Evolutionary conservation across 1,140 invertebrate species (phyloP), one percentile per base, ranked within the genome.

Genomic region (Drosophila grimshawi): DNA sequence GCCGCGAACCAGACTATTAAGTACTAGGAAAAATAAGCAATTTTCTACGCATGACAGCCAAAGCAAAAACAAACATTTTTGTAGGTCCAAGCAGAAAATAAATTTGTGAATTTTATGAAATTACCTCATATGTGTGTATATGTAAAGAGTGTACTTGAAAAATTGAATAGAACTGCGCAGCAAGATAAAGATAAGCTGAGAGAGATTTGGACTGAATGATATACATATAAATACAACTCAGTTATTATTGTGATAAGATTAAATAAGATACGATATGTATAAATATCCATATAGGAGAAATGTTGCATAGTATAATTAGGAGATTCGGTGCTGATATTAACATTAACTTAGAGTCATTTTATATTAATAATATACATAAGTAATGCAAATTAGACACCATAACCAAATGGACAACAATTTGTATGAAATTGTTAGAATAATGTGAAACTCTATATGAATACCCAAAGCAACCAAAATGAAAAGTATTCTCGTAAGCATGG

Each of bases 351-450:
- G 3, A 29, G 10, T 4, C 6, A 56, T 29, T 10, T 37, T 53
- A 41, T 19, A 6, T 32, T 46, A 11, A 27, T 29, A 3, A 11
- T 45, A 43, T 8, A 55, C 27, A n/a, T 57, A 10, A 53, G 53
- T 45, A 46, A 41, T 5, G 3, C 8, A 53, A 45, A 33, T 27
- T 32, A 45, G 33, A 53, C 48, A 81, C 83, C 82, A 71, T 11
- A 86, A 86, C 76, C 79, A 70, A 46, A 80, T 77, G 76, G 11
- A 11, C n/a, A 55, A 48, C 66, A 49, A 78, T 64, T 76, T 41
- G 30, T 33, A 69, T 75, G 57, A 19, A 35, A 39, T 30, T 32
- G 63, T 75, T 86, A 82, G 48, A 39, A 4, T 52, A 29, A 61
- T 72, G 46, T 77, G 53, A 73, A 39, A 39, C n/a, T 85, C 61